Percentiles rank a stretch among this genome's conserved stretches.
Evolutionary conservation across 64 coral and sea anemone species (phyloP).

Genomic region (Stichodactyla mertensii): DNA sequence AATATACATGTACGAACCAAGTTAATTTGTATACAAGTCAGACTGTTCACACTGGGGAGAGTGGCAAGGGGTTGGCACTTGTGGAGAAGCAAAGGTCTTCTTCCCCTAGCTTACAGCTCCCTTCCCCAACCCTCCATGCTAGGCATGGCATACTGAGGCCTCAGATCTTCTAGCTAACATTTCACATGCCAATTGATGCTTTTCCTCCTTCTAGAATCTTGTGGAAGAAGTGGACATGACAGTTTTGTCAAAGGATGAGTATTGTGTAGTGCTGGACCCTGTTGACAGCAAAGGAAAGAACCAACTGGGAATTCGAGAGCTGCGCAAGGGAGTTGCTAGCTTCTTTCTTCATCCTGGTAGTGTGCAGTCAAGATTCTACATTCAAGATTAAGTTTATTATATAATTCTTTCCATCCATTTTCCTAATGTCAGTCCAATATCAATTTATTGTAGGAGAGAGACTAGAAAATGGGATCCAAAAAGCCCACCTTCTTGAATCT

Average conservation of each 20-base stretch:
- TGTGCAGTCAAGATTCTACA: not conserved
- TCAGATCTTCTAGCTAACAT: too few relatives aligned
- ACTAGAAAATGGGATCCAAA: constrained; percentile 77
- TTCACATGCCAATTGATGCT: not conserved
- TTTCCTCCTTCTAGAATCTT: constrained; percentile 45
- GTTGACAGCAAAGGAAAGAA: constrained; percentile 71
- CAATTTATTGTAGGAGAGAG: constrained; percentile 56
- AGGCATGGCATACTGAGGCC: too few relatives aligned
- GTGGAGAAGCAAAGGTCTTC: too few relatives aligned
- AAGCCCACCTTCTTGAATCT: constrained; percentile 58
- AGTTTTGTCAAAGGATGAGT: constrained; percentile 55
- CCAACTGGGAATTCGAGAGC: constrained; percentile 73
- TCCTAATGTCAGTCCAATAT: not conserved
- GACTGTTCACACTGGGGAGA: too few relatives aligned
- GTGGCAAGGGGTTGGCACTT: too few relatives aligned
- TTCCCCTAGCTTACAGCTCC: too few relatives aligned
- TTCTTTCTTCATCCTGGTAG: constrained; percentile 94
- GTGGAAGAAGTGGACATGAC: constrained; percentile 59
- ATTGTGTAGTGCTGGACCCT: constrained; percentile 80
- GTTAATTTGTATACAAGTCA: not conserved
- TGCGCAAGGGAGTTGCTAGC: constrained; percentile 46
- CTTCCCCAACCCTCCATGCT: not conserved
- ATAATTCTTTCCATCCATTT: not conserved
- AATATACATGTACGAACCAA: not conserved
- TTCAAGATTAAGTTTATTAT: not conserved